A percentile compares a stretch with the other conserved stretches of the same genome.
These are phyloP conservation scores for Vannuccia rotundouncinata DNA, from an alignment of 2,888 invertebrate genomes.

Conservation along the genomic window DNA sequence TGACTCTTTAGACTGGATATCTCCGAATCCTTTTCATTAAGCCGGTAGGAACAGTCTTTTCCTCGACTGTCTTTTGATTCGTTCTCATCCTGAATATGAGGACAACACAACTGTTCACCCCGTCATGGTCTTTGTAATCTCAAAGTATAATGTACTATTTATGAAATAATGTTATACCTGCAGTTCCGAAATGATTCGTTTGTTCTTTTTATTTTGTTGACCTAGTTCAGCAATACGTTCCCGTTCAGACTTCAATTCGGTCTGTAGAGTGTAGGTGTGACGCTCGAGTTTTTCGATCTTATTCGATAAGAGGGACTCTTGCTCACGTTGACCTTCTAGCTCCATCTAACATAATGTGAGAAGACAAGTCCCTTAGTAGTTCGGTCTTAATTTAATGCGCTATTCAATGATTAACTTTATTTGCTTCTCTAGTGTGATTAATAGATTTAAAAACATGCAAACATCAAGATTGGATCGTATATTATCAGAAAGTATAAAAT, in stretches of 20 bases:
- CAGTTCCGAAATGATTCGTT: background rate
- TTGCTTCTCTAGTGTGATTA: too few relatives aligned
- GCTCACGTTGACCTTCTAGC: background rate
- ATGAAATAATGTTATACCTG: too few relatives aligned
- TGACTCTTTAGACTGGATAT: background rate
- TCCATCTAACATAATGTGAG: background rate
- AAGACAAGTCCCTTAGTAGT: too few relatives aligned
- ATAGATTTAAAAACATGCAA: too few relatives aligned
- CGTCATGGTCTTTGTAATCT: too few relatives aligned
- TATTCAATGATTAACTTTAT: too few relatives aligned
- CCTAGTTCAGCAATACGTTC: background rate
- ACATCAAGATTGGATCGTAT: too few relatives aligned
- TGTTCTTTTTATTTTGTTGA: conserved; percentile 5
- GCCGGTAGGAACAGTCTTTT: background rate
- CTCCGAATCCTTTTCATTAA: background rate
- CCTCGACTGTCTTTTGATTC: background rate
- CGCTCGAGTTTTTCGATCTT: background rate
- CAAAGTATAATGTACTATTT: too few relatives aligned
- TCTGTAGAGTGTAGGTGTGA: background rate
- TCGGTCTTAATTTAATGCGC: too few relatives aligned
- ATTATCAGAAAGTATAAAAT: too few relatives aligned
- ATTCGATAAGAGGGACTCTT: background rate
- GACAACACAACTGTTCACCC: too few relatives aligned
- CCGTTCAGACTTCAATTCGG: background rate
- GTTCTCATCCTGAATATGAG: background rate